Evolutionary conservation across 2,888 invertebrate genomes (phyloP).

Genomic region (Drosophila anomalata): DNA sequence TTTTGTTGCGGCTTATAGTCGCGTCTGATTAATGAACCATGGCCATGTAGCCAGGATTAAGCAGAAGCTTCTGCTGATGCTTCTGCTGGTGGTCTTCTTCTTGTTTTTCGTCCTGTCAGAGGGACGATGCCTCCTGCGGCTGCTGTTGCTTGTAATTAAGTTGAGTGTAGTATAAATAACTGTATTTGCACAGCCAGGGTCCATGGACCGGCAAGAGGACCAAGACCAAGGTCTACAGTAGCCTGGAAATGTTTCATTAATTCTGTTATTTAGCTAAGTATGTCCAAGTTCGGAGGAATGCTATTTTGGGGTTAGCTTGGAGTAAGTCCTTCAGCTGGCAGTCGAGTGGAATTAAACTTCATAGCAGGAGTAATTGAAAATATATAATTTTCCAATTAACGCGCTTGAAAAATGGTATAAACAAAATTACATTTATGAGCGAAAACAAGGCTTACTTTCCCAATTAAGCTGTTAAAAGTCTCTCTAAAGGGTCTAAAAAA

Average conservation of each 20-base stretch:
- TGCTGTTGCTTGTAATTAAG: conserved; percentile 70
- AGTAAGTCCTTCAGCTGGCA: conserved; percentile 17
- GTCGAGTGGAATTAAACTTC: conserved; percentile 22
- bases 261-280: conserved; percentile 75
- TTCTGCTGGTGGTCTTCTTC: conserved; percentile 9
- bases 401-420: neutral
- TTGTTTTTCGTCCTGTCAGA: conserved; percentile 16
- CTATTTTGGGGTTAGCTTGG: conserved; percentile 17
- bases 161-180: conserved; percentile 78
- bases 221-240: conserved; percentile 9
- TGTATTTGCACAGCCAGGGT: conserved; percentile 61
- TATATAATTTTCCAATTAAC: conserved; percentile 6
- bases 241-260: conserved; percentile 72
- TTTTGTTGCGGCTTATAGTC: conserved; percentile 75
- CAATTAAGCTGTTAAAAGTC: conserved; percentile 22
- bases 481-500: conserved; percentile 7
- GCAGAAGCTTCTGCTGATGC: conserved; percentile 36
- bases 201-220: conserved; percentile 3
- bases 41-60: conserved; percentile 74
- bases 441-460: neutral
- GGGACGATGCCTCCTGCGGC: conserved; percentile 50
- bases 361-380: neutral
- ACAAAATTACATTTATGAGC: conserved; percentile 2
- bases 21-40: conserved; percentile 77
- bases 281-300: conserved; percentile 61